Evolutionary conservation across 2,113 vertebrate genomes (phyloP), one percentile per base, ranked within the genome.

Genomic region (Phylloscopus trochiloides): DNA sequence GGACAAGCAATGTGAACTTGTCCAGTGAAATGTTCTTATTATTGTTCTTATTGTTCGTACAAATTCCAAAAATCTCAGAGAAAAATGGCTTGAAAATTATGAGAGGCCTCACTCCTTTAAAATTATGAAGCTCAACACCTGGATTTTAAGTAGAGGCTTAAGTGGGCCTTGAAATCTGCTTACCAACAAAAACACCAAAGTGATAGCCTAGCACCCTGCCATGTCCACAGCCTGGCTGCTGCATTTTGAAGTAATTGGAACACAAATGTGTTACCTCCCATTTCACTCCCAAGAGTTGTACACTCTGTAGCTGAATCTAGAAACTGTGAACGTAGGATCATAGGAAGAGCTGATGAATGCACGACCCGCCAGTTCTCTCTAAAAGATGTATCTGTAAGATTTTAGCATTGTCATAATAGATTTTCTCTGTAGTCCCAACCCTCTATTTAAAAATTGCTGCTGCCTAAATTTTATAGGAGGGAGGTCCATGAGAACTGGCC

Each of bases 361-460:
- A n/a, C 0, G 1, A 8, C 29, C 20, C 14, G 8, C 3, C 4
- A 6, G 5, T 26, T 70, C 7, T 55, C 25, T 72, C 67, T 66
- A 22, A 48, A 83, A 75, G 6, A 34, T 29, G 3, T 36, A 67
- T 80, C 58, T 67, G 21, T 52, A 32, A 36, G 29, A 58, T 86
- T 92, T 75, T 87, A 52, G 7, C 6, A 6, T 62, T 8, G 7
- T 52, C 14, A 54, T 31, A 32, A 40, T 61, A 62, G 20, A 19
- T n/a, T 42, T 21, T 40, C 14, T 34, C 20, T 58, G 14, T 55
- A 45, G 19, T 5, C 1, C 5, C 31, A 57, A 14, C 3, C 5
- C 5, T 47, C 18, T 42, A 7, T 65, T 76, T 47, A 61, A 90
- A 86, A 54, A 54, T 50, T 55, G 10, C 50, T 91, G 12, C 29